Evolutionary conservation across 2,797 vertebrate species (phyloP).

Genomic region (Manis crassicaudata): DNA sequence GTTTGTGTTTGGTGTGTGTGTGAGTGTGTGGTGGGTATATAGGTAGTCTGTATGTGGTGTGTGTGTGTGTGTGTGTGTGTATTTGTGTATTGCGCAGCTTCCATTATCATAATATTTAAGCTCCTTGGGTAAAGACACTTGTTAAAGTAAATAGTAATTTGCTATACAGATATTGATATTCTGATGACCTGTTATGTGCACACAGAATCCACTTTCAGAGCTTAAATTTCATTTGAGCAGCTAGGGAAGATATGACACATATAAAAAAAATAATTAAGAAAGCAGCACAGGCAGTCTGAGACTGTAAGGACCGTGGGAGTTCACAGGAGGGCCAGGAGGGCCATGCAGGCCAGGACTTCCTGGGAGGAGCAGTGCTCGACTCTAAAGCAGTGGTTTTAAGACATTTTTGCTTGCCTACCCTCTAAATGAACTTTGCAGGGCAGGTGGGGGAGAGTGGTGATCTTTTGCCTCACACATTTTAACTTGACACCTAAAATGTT

Average conservation of each 20-base stretch:
- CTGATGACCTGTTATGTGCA: background rate
- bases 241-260: background rate
- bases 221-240: background rate
- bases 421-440: constrained; percentile 3
- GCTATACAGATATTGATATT: background rate
- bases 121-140: background rate
- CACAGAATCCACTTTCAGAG: background rate
- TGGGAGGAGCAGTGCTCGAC: background rate
- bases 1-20: background rate
- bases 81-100: background rate
- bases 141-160: background rate
- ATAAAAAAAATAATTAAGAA: background rate
- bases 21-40: background rate
- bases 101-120: background rate
- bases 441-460: background rate
- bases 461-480: constrained; percentile 37
- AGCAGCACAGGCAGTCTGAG: background rate
- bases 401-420: background rate
- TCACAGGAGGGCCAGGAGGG: background rate
- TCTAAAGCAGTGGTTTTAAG: background rate
- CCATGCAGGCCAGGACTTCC: background rate
- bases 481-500: constrained; percentile 58
- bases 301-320: background rate
- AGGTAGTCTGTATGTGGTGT: background rate
- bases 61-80: background rate